Evolutionary conservation across 1,140 invertebrate genomes (phyloP), one percentile per base, ranked within the genome.

Genomic region (Gerris buenoi): DNA sequence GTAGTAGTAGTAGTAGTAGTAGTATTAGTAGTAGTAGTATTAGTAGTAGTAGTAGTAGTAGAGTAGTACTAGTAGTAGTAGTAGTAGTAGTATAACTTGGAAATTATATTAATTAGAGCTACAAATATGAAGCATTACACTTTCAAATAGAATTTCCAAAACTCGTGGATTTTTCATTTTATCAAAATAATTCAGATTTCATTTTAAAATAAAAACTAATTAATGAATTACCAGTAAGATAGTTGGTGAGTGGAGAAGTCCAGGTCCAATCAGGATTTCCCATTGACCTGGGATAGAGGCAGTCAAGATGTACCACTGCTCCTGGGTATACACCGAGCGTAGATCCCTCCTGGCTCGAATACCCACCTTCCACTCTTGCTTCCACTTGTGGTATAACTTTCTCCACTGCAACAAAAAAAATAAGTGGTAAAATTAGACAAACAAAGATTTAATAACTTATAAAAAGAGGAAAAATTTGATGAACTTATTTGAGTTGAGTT

Each of bases 171-270:
- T n/a, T n/a, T n/a, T n/a, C n/a, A n/a, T n/a, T n/a, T n/a, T n/a
- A n/a, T n/a, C n/a, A n/a, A n/a, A n/a, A n/a, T n/a, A n/a, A n/a
- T n/a, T n/a, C n/a, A n/a, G n/a, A n/a, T n/a, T n/a, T n/a, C n/a
- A n/a, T n/a, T n/a, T n/a, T n/a, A n/a, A n/a, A n/a, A n/a, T n/a
- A n/a, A n/a, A n/a, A n/a, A n/a, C n/a, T n/a, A n/a, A n/a, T n/a
- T n/a, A n/a, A n/a, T n/a, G 18, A 60, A 60, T 60, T 60, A 60
- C 58, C 58, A 22, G 58, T 60, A 25, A 60, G 58, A 60, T 60
- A 60, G 15, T 60, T 60, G 23, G 58, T 25, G 3, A 60, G 22
- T 3, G 58, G 58, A 13, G 58, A 60, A 13, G 15, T 60, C 58
- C 58, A 60, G 58, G 58, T 13, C 58, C 58, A 60, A 5, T 60